Evolutionary conservation across 1,140 invertebrate genomes (phyloP), one percentile per base, ranked within the genome.

Genomic region (Apocrypta bakeri): DNA sequence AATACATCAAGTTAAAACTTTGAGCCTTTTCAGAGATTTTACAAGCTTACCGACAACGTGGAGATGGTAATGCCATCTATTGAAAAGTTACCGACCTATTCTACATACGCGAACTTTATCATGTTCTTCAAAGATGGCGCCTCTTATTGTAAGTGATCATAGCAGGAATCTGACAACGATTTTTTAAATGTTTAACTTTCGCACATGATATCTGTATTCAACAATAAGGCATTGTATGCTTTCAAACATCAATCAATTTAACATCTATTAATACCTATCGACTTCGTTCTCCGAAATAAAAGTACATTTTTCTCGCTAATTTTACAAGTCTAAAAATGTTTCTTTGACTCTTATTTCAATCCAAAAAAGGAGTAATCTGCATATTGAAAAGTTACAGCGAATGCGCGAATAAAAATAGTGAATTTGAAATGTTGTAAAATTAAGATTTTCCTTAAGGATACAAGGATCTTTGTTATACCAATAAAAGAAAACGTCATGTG

Each of bases 21-120:
- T n/a, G 14, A n/a, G 37, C 1, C 21, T 37, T 33, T 69, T 79
- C 3, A 17, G 2, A 37, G 9, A 29, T 11, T 81, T 42, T n/a
- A 7, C 6, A 48, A 64, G 42, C 6, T 40, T 21, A 81, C 64
- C 71, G 33, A 64, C 71, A 3, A 27, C 1, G 17, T 9, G 0
- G 14, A 73, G 31, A 81, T 12, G 17, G 25, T 68, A 76, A 37
- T 42, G 79, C 83, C 83, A 81, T 81, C 83, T 84, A 17, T 33
- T 66, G 14, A 56, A 76, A 73, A 81, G n/a, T 74, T 40, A 64
- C 21, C 37, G 31, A 84, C 40, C 37, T 33, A 33, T 2, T 42
- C 9, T 0, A 0, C 0, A 1, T 29, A 11, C 7, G n/a, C 12
- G 29, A 1, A 17, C n/a, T 84, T 77, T 25, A 0, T 0, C 12